A percentile compares a stretch with the other conserved stretches of the same genome.
phyloP scores from a whole-genome alignment of 2,797 vertebrate species.

The Aldrovandia affinis region DNA sequence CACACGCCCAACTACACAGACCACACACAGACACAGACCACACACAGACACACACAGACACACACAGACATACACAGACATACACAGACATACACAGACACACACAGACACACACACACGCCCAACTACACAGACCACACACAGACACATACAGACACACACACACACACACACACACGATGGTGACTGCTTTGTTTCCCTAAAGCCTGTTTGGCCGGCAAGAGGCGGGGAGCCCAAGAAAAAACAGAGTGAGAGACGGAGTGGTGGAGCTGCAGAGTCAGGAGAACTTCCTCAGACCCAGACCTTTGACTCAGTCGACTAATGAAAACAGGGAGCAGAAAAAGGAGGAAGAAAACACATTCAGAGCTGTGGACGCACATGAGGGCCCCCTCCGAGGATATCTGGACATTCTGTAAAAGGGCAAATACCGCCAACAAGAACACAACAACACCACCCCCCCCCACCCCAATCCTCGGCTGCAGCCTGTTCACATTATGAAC shows the following conservation, averaged over 20 bases:
- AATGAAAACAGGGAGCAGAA: neutral
- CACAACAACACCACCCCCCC: neutral
- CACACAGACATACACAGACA: neutral
- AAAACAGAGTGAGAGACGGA: neutral
- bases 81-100: neutral
- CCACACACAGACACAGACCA: neutral
- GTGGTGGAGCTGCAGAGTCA: neutral
- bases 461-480: neutral
- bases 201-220: neutral
- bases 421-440: no score
- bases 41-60: neutral
- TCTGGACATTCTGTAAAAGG: neutral
- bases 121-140: neutral
- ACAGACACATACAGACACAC: neutral
- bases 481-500: no score
- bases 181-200: neutral
- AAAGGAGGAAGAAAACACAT: neutral
- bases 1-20: neutral
- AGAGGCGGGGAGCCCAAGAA: neutral
- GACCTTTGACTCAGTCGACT: neutral
- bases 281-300: neutral
- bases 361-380: neutral
- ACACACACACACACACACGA: neutral
- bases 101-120: neutral
- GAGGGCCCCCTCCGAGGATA: neutral